phyloP scores from a whole-genome alignment of 2,113 vertebrate species.

The Lichenostomus cassidix region DNA sequence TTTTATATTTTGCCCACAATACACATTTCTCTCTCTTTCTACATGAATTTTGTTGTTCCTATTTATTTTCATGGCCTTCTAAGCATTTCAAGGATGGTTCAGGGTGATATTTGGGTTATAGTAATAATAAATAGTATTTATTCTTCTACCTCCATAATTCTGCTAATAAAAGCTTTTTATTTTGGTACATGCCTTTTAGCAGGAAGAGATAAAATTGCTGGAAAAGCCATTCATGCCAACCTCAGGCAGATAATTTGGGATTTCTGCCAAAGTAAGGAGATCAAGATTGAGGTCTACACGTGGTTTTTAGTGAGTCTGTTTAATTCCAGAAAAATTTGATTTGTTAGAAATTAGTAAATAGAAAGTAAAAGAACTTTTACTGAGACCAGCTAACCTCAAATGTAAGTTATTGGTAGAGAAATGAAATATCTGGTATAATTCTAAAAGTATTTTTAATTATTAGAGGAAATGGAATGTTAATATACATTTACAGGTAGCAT shows the following conservation, averaged over 20 bases:
- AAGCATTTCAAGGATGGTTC: background rate
- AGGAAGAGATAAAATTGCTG: background rate
- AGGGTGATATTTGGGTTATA: background rate
- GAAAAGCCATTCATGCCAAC: background rate
- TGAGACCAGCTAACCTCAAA: background rate
- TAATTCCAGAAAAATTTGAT: background rate
- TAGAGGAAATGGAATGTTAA: background rate
- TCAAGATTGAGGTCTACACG: background rate
- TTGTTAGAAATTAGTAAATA: background rate
- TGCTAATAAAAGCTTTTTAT: background rate
- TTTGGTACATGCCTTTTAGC: background rate
- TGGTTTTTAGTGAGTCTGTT: background rate
- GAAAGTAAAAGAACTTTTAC: background rate
- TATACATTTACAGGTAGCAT: background rate
- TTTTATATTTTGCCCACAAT: background rate
- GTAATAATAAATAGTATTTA: background rate
- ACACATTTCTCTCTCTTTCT: background rate
- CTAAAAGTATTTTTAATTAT: background rate
- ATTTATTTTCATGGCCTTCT: background rate
- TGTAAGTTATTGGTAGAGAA: background rate
- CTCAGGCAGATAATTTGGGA: background rate
- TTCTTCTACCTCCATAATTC: background rate
- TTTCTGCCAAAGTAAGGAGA: background rate
- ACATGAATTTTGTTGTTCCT: rapidly evolving
- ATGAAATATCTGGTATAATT: background rate